These are phyloP conservation scores for Fratercula arctica DNA, from an alignment of 2,797 vertebrate species.

Conservation along the genomic window DNA sequence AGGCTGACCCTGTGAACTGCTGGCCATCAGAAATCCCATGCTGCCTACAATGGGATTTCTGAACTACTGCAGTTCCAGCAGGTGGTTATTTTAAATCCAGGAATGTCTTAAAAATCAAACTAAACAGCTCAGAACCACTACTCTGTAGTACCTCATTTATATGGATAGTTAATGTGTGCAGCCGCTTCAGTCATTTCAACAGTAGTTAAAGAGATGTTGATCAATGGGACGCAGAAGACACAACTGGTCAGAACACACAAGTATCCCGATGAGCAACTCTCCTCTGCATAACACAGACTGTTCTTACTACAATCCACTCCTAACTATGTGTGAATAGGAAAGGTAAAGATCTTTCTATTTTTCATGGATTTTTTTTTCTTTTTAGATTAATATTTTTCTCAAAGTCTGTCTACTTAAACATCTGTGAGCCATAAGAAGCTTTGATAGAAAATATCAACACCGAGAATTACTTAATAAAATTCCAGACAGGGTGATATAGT, in stretches of 20 bases:
- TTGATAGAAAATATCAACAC: background rate
- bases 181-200: background rate
- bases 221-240: background rate
- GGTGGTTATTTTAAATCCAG: background rate
- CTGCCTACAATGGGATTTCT: background rate
- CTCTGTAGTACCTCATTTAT: background rate
- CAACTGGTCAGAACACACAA: background rate
- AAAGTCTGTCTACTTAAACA: background rate
- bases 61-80: background rate
- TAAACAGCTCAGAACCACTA: background rate
- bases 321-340: background rate
- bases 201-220: background rate
- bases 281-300: background rate
- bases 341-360: background rate
- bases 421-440: background rate
- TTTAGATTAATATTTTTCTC: background rate
- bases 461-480: background rate
- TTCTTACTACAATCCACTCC: background rate
- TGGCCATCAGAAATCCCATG: background rate
- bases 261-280: background rate
- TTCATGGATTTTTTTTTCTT: background rate
- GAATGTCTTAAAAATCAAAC: background rate
- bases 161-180: background rate
- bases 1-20: background rate
- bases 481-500: background rate